Evolutionary conservation across 2,797 vertebrate genomes (phyloP).

Genomic region (Gobio occitaniae): DNA sequence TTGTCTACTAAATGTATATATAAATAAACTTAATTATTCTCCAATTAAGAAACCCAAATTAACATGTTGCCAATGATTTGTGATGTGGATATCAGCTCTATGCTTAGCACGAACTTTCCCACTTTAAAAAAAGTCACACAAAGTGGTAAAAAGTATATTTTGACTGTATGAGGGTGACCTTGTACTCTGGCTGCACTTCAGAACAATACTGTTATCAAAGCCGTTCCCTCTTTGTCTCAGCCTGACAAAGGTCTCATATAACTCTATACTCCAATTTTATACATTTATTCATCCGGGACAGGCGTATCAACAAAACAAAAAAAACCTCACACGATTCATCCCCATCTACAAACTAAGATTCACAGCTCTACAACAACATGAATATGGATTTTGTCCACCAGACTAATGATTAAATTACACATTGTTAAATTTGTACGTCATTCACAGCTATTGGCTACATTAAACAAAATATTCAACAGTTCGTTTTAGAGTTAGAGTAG

Average conservation of each 20-base stretch:
- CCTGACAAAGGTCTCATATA: not conserved
- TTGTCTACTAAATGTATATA: not conserved
- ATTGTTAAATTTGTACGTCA: not conserved
- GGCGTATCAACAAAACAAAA: too few relatives aligned
- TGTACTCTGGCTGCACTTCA: slow-evolving; percentile 54
- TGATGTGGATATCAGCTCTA: slow-evolving; percentile 27
- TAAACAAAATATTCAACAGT: not conserved
- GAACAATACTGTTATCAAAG: slow-evolving; percentile 52
- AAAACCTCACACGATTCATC: not conserved
- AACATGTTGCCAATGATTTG: not conserved
- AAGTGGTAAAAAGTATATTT: slow-evolving; percentile 47
- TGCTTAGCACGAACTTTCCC: slow-evolving; percentile 27
- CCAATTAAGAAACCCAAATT: not conserved
- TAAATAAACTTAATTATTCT: not conserved
- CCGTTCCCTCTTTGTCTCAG: slow-evolving; percentile 17
- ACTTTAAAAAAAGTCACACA: slow-evolving; percentile 22
- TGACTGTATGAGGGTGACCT: slow-evolving; percentile 54
- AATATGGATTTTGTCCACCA: not conserved
- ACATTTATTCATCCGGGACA: not conserved
- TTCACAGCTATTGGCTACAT: not conserved
- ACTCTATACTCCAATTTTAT: not conserved
- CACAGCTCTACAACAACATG: not conserved
- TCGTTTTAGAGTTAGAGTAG: not conserved
- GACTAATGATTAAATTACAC: not conserved
- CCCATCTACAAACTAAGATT: not conserved